Conservation (phyloP, 2,888 invertebrate genomes). For the Dasysyrphus albostriatus region DNA sequence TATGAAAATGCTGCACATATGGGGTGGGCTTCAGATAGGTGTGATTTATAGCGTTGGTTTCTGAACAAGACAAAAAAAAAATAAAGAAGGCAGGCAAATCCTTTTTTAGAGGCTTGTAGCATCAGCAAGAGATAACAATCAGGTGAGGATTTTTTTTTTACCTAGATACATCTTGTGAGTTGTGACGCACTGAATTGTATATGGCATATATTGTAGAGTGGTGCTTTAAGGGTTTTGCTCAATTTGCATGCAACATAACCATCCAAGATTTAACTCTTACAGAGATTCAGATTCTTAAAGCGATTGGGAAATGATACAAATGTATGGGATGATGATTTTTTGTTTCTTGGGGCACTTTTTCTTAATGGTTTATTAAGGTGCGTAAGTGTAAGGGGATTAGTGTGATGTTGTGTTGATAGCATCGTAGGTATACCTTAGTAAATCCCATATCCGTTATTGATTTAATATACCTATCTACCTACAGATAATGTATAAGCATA, state of each 20-base stretch:
- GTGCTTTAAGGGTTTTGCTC: slow-evolving; percentile 21
- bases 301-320: slow-evolving; percentile 46
- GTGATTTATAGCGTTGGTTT: slow-evolving; percentile 74
- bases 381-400: slow-evolving; percentile 35
- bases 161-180: slow-evolving; percentile 32
- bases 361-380: slow-evolving; percentile 31
- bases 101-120: slow-evolving; percentile 66
- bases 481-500: background rate
- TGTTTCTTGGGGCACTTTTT: slow-evolving; percentile 6
- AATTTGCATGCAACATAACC: slow-evolving; percentile 51
- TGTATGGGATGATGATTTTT: slow-evolving; percentile 46
- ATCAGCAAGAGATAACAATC: slow-evolving; percentile 68
- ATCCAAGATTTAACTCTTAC: background rate
- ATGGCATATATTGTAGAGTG: background rate
- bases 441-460: background rate
- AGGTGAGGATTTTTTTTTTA: slow-evolving; percentile 54
- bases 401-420: slow-evolving; percentile 25
- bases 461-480: background rate
- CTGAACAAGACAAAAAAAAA: slow-evolving; percentile 34
- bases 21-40: slow-evolving; percentile 72
- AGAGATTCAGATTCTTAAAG: slow-evolving; percentile 38
- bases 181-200: slow-evolving; percentile 33
- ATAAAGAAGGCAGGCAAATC: slow-evolving; percentile 50
- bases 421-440: background rate
- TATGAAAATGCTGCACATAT: slow-evolving; percentile 35